Percentiles rank a stretch among this genome's conserved stretches.
These are phyloP conservation scores for Hemitrygon akajei DNA, from an alignment of 2,797 vertebrate species.

Conservation along the genomic window DNA sequence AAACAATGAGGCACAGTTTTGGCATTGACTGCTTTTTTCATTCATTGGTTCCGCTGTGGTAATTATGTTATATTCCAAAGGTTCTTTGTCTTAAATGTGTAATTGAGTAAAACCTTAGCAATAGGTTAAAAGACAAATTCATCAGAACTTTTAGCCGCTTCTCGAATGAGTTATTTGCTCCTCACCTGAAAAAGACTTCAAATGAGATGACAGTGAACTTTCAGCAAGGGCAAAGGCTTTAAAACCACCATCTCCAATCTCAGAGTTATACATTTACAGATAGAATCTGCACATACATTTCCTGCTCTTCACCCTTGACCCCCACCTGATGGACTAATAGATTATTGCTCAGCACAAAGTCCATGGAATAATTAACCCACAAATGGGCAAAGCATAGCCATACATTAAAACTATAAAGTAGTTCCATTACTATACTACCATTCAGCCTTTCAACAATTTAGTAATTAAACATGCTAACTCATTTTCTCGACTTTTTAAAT, in stretches of 20 bases:
- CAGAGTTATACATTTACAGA: conserved; percentile 33
- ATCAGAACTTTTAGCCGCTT: not conserved
- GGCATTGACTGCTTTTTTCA: conserved; percentile 24
- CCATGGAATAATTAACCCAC: conserved; percentile 31
- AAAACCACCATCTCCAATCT: not conserved
- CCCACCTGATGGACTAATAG: not conserved
- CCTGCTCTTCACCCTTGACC: not conserved
- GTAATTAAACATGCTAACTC: not conserved
- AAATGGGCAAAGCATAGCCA: conserved; percentile 10
- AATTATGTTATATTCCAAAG: conserved; percentile 31
- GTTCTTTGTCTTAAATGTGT: conserved; percentile 32
- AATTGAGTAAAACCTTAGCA: conserved; percentile 33
- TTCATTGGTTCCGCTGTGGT: conserved; percentile 35
- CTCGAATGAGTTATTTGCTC: conserved; percentile 5
- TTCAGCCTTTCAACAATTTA: not conserved
- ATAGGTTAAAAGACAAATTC: conserved; percentile 18
- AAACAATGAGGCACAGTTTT: conserved; percentile 34
- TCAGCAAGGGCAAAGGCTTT: conserved; percentile 18
- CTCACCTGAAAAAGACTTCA: not conserved
- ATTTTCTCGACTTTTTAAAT: not conserved
- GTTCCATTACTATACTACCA: too few relatives aligned
- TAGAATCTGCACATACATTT: conserved; percentile 30
- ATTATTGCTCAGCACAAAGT: not conserved
- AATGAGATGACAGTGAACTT: not conserved
- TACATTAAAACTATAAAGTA: not conserved